Evolutionary conservation across 2,113 vertebrate species (phyloP).

Genomic region (Thermophis baileyi): DNA sequence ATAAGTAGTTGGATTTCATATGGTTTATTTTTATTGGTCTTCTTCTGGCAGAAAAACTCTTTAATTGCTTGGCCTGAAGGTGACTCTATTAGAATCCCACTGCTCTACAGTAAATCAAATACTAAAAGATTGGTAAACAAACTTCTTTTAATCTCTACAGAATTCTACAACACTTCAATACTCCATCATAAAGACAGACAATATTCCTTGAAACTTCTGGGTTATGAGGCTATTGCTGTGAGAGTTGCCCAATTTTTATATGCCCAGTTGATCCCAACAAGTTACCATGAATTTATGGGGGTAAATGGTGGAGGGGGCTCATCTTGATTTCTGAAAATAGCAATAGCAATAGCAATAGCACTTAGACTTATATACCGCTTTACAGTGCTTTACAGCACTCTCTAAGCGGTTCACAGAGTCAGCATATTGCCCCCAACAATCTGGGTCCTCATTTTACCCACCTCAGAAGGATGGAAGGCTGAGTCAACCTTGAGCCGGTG

Average conservation of each 20-base stretch:
- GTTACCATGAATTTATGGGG: conserved; percentile 77
- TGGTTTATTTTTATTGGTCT: neutral
- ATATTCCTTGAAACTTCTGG: conserved; percentile 61
- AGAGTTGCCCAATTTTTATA: conserved; percentile 85
- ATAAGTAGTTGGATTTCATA: neutral
- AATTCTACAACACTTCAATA: conserved; percentile 59
- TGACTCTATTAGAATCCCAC: conserved; percentile 45
- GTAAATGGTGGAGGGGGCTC: conserved; percentile 58
- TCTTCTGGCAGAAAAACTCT: neutral
- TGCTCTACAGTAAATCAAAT: conserved; percentile 70
- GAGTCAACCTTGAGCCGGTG: no score
- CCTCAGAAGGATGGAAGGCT: no score
- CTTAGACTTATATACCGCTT: no score
- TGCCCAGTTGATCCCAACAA: conserved; percentile 90
- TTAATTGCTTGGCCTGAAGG: conserved; percentile 6
- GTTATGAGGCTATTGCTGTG: conserved; percentile 74
- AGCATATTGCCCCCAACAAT: no score
- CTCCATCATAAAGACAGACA: conserved; percentile 51
- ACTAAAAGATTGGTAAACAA: conserved; percentile 84
- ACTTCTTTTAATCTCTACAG: conserved; percentile 71
- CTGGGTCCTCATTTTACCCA: no score
- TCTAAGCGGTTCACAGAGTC: no score
- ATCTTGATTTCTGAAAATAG: conserved; percentile 70
- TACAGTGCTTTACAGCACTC: no score
- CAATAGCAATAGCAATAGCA: no score